Evolutionary conservation across 2,113 vertebrate genomes (phyloP), one percentile per base, ranked within the genome.

Genomic region (Seriola quinqueradiata): DNA sequence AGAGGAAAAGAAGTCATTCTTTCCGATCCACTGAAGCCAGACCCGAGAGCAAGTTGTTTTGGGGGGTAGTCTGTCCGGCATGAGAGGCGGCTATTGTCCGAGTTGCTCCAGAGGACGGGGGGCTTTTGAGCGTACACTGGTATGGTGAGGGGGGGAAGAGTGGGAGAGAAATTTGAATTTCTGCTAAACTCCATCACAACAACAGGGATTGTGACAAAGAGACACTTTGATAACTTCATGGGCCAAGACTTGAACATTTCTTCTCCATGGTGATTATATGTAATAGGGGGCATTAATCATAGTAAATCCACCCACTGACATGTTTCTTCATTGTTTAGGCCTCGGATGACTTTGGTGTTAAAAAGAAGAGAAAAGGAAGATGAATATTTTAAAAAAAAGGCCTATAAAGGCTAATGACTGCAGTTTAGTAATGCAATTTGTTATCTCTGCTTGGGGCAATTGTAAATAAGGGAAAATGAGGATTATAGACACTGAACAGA

Each of bases 71-170:
- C 79, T 84, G 55, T 65, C 65, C 55, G 9, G 71, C 79, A 95
- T 94, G 92, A 95, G 92, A 94, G 91, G 79, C 85, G 13, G 23
- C 91, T 71, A 95, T 95, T 96, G 94, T 96, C 83, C 60, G 4
- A 70, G 59, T 55, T 7, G 59, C 69, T 89, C 54, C 73, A 77
- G 79, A 82, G 85, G 79, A 91, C 5, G 81, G 84, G 88, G 85
- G 92, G 87, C 69, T 79, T 87, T 76, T 78, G 34, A 79, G 81
- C 46, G 17, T 75, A n/a, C 42, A 46, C 70, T 89, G 79, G 81
- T 86, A 81, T 90, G 86, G 78, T 61, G 88, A 90, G 89, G 91
- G 88, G 89, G 76, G 90, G 80, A 77, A 73, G 87, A 92, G 93
- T 92, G 90, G 90, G 92, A 92, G 93, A 89, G 89, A 88, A 87